Evolutionary conservation across 1,140 invertebrate genomes (phyloP), one percentile per base, ranked within the genome.

Genomic region (Anadara kagoshimensis): DNA sequence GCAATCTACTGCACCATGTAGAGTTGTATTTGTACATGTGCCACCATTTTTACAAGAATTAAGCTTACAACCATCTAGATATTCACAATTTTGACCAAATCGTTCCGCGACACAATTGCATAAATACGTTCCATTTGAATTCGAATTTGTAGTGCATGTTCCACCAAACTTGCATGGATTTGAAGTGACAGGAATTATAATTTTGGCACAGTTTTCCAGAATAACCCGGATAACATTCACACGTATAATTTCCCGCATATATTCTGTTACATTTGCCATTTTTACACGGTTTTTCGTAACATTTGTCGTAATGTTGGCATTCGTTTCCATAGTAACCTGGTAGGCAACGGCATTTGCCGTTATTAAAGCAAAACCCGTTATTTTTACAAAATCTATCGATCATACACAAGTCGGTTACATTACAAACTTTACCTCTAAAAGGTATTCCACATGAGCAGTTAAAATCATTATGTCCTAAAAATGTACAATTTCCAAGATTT

Each of bases 401-500:
- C 29, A 36, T 36, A 54, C 82, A 83, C 1, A 73, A 69, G 67
- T 86, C 75, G 67, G 75, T 76, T 12, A 75, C 51, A 22, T 78
- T 44, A 51, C 97, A 99, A 68, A 94, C 93, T 20, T 49, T 65
- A 8, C 84, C 84, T 10, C 51, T 75, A 47, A 69, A 77, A 12
- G 72, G 70, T 1, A 84, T 96, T 93, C 95, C 94, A 84, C 97
- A 98, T 18, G 94, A 95, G 86, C 97, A 98, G 8, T 95, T 94
- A 58, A 73, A 83, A 12, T 49, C 47, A 10, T 57, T 59, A 29
- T 76, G 56, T 0, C 56, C 65, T 16, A 68, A 41, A 29, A 53
- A 58, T 12, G 58, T 54, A 73, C 90, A 90, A 14, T 79, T 83
- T 10, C 83, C 89, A 20, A 89, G 85, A 36, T 36, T 36, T 24